These are phyloP conservation scores for Sparidentex hasta DNA, from an alignment of 2,797 vertebrate species.

Conservation along the genomic window DNA sequence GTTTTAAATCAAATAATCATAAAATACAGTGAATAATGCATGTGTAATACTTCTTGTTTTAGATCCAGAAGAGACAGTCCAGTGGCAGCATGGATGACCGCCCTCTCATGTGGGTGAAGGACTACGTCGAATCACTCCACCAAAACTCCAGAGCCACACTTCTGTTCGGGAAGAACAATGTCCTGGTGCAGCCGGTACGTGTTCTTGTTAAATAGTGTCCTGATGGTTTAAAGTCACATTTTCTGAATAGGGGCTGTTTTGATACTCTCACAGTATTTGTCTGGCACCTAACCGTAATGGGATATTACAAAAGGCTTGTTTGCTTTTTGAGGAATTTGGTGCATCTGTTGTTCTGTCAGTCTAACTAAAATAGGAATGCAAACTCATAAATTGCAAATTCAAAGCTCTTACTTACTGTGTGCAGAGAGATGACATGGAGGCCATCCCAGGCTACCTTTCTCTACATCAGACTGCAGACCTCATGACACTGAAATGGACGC, in stretches of 20 bases:
- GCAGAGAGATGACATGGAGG: slow-evolving; percentile 97
- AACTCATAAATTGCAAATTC: slow-evolving; percentile 1
- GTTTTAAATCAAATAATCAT: background rate
- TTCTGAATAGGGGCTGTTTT: too few species aligned
- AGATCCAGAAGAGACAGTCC: slow-evolving; percentile 99
- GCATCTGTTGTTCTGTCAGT: background rate
- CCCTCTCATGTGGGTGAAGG: slow-evolving; percentile 91
- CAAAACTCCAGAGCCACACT: slow-evolving; percentile 96
- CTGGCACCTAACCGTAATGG: too few species aligned
- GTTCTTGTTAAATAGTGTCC: background rate
- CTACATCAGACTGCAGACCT: slow-evolving; percentile 96
- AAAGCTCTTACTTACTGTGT: slow-evolving; percentile 31
- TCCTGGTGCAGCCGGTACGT: slow-evolving; percentile 95
- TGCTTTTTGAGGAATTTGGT: background rate
- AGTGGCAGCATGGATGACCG: slow-evolving; percentile 98
- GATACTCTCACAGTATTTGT: too few species aligned
- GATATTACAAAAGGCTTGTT: slow-evolving; percentile 7
- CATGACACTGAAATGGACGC: slow-evolving; percentile 99
- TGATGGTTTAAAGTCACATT: too few species aligned
- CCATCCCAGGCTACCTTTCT: slow-evolving; percentile 96
- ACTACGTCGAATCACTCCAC: slow-evolving; percentile 97
- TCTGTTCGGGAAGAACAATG: slow-evolving; percentile 98
- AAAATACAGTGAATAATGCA: background rate
- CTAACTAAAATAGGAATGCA: background rate
- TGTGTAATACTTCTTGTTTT: slow-evolving; percentile 25